Base-by-base conservation (phyloP, 2,797 vertebrate genomes). In the Pachyuromys duprasi region DNA sequence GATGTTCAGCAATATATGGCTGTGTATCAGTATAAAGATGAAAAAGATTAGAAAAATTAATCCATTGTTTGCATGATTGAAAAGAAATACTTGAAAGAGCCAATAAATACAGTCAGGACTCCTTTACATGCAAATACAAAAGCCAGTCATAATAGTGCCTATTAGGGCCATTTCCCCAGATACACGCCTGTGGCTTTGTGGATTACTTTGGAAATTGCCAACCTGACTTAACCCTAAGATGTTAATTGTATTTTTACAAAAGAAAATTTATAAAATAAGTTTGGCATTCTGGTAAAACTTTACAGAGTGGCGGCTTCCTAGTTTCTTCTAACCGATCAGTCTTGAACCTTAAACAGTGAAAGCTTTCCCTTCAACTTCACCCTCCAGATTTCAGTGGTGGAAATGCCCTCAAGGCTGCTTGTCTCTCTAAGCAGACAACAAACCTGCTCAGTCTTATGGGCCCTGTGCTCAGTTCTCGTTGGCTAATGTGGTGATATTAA, bases 41-140 rank as follows among this genome's bases (percentile, higher is more conserved):
- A 67, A 90, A 20, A 72, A 92, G n/a, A 9, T 86, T 26, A 53
- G 15, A 81, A 93, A 92, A 67, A 65, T 20, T 12, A 95, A 90
- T 20, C 17, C 70, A 86, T 57, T 82, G 11, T 91, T 72, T 36
- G 17, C 22, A 26, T 55, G 18, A 89, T 39, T 83, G 9, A 82
- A 22, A 57, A 57, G 49, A 72, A 45, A 57, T 15, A 42, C 36
- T 65, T 8, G 0, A 33, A 70, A 39, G 42, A 91, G 5, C 42
- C 49, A 91, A 70, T 12, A 31, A 90, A 62, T 22, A 84, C 26
- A 75, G 53, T 8, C 62, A 94, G 39, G 62, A 39, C 13, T 70
- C 8, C 60, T 86, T 26, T 63, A 20, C 18, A 17, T 70, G 70
- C 24, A 93, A 75, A 94, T 26, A 69, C 55, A 39, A 86, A 83